These are phyloP conservation scores for Sarcophaga caerulescens DNA, from an alignment of 2,888 invertebrate species.

Conservation along the genomic window DNA sequence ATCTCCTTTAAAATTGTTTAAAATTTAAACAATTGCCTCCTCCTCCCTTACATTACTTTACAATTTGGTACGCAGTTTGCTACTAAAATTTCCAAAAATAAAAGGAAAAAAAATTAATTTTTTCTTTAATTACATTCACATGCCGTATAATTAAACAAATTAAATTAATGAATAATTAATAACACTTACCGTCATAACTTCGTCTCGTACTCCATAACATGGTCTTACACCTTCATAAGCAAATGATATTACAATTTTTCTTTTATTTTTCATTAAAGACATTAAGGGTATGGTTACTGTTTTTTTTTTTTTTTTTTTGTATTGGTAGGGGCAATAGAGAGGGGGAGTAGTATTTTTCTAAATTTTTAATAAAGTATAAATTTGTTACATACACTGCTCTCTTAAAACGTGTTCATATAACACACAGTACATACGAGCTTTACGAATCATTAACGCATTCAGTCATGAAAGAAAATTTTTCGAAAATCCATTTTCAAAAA, in stretches of 20 bases:
- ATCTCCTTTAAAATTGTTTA: too few species aligned
- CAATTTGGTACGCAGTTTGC: too few species aligned
- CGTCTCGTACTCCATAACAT: neutral
- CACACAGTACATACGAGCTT: neutral
- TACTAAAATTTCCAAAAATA: too few species aligned
- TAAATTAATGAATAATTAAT: constrained; percentile 38
- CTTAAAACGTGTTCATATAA: neutral
- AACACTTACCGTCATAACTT: neutral
- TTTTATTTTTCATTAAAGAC: neutral
- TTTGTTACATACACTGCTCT: constrained; percentile 17
- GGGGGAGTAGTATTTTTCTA: neutral
- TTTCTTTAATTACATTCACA: neutral
- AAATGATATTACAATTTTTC: too few species aligned
- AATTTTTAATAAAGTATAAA: constrained; percentile 43
- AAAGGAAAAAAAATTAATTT: neutral
- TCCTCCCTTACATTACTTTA: too few species aligned
- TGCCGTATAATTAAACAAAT: constrained; percentile 32
- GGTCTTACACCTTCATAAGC: too few species aligned
- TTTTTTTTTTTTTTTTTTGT: too few species aligned
- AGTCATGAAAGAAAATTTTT: neutral
- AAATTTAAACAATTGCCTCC: too few species aligned
- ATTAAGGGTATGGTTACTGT: neutral
- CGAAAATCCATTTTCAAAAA: constrained; percentile 1
- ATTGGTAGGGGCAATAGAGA: too few species aligned
- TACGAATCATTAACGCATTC: neutral